Conservation (phyloP, 1,140 invertebrate genomes). For the Zaprionus kolodkinae region DNA sequence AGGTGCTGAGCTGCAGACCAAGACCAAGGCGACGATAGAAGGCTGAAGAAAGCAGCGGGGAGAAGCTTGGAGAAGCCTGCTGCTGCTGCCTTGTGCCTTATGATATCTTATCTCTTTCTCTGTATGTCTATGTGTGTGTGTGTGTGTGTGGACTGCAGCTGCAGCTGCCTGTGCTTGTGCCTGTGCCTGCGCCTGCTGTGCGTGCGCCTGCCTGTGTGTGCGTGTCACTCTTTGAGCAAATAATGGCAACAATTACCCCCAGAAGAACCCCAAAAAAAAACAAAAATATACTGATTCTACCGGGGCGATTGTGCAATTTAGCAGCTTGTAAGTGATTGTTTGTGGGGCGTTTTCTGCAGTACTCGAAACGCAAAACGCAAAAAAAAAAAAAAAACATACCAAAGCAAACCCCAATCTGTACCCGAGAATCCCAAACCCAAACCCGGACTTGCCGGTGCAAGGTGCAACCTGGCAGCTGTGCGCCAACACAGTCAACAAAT, state of each 20-base stretch:
- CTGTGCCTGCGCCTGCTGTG: background rate
- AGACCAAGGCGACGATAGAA: background rate
- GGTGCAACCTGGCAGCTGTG: slow-evolving; percentile 74
- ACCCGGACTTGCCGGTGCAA: slow-evolving; percentile 49
- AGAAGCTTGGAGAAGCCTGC: background rate
- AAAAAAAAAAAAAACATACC: background rate
- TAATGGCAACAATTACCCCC: slow-evolving; percentile 77
- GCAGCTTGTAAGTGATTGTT: slow-evolving; percentile 83
- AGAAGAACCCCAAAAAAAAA: slow-evolving; percentile 12
- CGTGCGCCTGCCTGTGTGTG: slow-evolving; percentile 40
- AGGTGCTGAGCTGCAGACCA: background rate
- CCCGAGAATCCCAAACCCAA: background rate
- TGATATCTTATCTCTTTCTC: slow-evolving; percentile 64
- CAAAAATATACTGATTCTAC: slow-evolving; percentile 63
- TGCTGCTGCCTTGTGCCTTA: slow-evolving; percentile 48
- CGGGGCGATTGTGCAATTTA: slow-evolving; percentile 80
- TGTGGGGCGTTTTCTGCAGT: slow-evolving; percentile 70
- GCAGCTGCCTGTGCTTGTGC: slow-evolving; percentile 38
- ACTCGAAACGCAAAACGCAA: background rate
- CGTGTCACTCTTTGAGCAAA: slow-evolving; percentile 78
- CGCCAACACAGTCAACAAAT: slow-evolving; percentile 45
- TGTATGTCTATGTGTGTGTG: too few relatives aligned
- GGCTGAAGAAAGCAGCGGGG: background rate
- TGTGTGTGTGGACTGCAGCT: slow-evolving; percentile 1
- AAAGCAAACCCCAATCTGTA: slow-evolving; percentile 12